These are phyloP conservation scores for Corydoras sp. DNA, from an alignment of 2,113 vertebrate species.

Conservation along the genomic window DNA sequence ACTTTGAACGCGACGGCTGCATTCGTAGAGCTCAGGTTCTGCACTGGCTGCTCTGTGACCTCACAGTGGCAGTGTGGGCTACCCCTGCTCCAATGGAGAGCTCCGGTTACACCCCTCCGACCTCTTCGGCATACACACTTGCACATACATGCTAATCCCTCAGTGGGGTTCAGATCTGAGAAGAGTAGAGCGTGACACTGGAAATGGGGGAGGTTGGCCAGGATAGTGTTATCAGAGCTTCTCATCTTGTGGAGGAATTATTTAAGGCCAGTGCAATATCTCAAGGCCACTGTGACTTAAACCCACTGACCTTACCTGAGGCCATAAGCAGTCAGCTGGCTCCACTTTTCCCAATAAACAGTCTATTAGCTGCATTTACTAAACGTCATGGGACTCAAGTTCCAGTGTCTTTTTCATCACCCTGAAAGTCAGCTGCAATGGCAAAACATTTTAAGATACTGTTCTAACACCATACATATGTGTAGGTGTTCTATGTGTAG, in stretches of 20 bases:
- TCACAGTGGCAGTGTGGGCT: conserved; percentile 51
- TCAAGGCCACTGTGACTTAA: conserved; percentile 24
- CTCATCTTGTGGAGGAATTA: conserved; percentile 20
- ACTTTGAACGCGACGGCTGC: conserved; percentile 58
- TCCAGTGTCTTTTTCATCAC: too few species aligned
- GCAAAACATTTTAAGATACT: too few species aligned
- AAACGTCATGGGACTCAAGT: too few species aligned
- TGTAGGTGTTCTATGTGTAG: not conserved
- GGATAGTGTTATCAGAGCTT: conserved; percentile 32
- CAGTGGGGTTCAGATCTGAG: conserved; percentile 21
- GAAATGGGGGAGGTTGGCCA: conserved; percentile 35
- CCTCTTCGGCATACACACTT: conserved; percentile 27
- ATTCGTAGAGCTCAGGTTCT: conserved; percentile 47
- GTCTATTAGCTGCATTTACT: not conserved
- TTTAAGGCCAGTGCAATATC: conserved; percentile 25
- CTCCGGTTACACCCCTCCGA: conserved; percentile 56
- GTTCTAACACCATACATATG: too few species aligned
- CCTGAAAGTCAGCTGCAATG: too few species aligned
- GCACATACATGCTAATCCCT: conserved; percentile 26
- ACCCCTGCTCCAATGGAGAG: conserved; percentile 49
- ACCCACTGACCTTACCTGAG: conserved; percentile 28
- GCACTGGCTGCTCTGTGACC: conserved; percentile 62
- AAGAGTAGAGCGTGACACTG: conserved; percentile 36
- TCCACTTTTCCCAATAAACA: conserved; percentile 4
- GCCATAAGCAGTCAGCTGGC: conserved; percentile 3